phyloP scores from a whole-genome alignment of 2,113 vertebrate genomes.

The Oryzias woworae region DNA sequence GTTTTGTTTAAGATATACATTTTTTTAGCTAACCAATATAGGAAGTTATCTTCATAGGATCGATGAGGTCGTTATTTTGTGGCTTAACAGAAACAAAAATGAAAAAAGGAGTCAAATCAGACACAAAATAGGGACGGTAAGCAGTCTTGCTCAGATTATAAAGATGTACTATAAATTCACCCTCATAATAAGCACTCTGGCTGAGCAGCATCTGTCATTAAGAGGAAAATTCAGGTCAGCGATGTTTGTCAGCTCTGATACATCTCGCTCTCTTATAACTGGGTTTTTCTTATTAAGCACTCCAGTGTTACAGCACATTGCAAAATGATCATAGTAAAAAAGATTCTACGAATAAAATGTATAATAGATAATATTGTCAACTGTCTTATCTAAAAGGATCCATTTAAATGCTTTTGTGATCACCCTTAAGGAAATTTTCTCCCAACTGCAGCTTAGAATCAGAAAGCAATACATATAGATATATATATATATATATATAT shows the following conservation, averaged over 20 bases:
- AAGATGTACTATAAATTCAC: slow-evolving; percentile 26
- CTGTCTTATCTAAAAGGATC: no score
- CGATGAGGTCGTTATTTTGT: no score
- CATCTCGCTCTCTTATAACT: slow-evolving; percentile 14
- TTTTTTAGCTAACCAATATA: no score
- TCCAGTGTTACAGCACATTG: no score
- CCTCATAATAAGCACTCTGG: slow-evolving; percentile 42
- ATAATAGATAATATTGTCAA: no score
- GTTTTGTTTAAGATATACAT: no score
- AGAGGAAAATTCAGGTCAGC: slow-evolving; percentile 54
- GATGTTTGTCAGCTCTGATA: slow-evolving; percentile 41
- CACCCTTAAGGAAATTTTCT: no score
- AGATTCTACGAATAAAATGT: no score
- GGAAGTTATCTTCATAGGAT: no score
- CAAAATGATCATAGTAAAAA: no score
- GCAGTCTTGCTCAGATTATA: slow-evolving; percentile 13
- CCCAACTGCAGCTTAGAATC: slow-evolving; percentile 8
- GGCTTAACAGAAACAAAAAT: not conserved
- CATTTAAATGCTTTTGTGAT: no score
- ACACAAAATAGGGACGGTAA: slow-evolving; percentile 11
- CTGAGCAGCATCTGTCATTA: slow-evolving; percentile 53
- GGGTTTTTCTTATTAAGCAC: no score
- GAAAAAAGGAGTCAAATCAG: not conserved
- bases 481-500: slow-evolving; percentile 34
- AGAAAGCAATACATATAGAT: slow-evolving; percentile 11